Evolutionary conservation across 2,113 vertebrate genomes (phyloP), one percentile per base, ranked within the genome.

Genomic region (Eclectus roratus): DNA sequence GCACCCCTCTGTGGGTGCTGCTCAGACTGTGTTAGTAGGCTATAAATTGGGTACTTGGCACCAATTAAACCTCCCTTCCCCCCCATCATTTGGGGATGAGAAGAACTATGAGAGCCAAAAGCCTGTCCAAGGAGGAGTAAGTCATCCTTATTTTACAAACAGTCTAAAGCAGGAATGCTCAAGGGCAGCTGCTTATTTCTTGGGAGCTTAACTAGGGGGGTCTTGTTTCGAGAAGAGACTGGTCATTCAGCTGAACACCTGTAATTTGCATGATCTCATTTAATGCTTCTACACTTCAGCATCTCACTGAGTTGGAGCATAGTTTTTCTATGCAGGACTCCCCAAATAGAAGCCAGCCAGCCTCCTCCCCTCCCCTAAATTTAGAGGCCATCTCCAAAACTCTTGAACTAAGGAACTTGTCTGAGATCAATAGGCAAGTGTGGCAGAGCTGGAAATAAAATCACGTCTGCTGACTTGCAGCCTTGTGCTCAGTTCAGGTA

Each of bases 341-440:
- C 93, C 88, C 96, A 93, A 91, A 96, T 89, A 96, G 95, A 95
- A 92, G 83, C 70, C 56, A 95, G 80, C 78, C 96, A 89, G 66
- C 91, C 89, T 97, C 93, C 87, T 96, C 91, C 89, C 90, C 91
- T 92, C 94, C 93, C 93, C 93, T 95, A 94, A 96, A 96, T 96
- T 96, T 96, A 97, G 96, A 95, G 92, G 69, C 88, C 80, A 72
- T 96, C 85, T 92, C 88, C 84, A 84, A 92, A 92, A 85, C 89
- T 92, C 69, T 39, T 96, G 93, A 91, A 92, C 84, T 83, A 83
- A 95, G 92, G 76, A 95, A 94, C 92, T 94, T 95, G 96, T 96
- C 96, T 8, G 56, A 91, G 91, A 94, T 95, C 93, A 96, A 96
- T 96, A 91, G 93, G 94, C 95, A 61, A 91, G 68, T 84, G 78